Base-by-base conservation (phyloP, 2,113 vertebrate genomes). In the Cairina moschata region DNA sequence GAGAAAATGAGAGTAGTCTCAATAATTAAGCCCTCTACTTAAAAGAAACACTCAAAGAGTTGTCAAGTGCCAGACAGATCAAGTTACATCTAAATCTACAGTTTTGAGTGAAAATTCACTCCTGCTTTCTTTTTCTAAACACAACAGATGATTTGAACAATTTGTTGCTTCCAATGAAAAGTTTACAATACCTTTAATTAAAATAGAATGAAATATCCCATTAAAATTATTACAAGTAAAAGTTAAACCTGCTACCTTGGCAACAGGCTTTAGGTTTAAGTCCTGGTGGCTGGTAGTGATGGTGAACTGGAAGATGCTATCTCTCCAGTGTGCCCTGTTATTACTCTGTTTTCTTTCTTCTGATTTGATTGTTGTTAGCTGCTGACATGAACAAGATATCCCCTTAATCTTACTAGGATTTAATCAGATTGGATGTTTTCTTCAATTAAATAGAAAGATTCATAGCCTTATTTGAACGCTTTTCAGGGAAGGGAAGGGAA, bases 271-370 rank as follows among this genome's bases (percentile, higher is more conserved):
- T 74, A 86, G 28, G 36, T 26, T 92, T 56, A 58, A 62, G 17
- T n/a, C 0, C 0, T 26, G 13, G n/a, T 86, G 40, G 7, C 22
- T 78, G n/a, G 25, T 74, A 31, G 17, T 63, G 34, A 7, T 50
- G 23, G 40, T 62, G 28, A 78, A 32, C 28, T 55, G 34, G 54
- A 85, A 79, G 21, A 14, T 82, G n/a, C 38, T 32, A 82, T 85
- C 58, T 42, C 38, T 28, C 1, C 42, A 73, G 56, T 46, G 56
- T 46, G 54, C 22, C 38, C 28, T 59, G 11, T 76, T 1, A 1
- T 44, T 31, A 36, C 36, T 48, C 62, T 88, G 58, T 15, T 79
- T 13, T 77, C 42, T 38, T 68, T 84, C 23, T 38, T 55, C 29
- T 80, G 55, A 73, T 44, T 59, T 84, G 34, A 59, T 38, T 85